Percentiles rank a stretch among this genome's conserved stretches.
Evolutionary conservation across 2,113 vertebrate genomes (phyloP).

Genomic region (Pachypanchax playfairii): DNA sequence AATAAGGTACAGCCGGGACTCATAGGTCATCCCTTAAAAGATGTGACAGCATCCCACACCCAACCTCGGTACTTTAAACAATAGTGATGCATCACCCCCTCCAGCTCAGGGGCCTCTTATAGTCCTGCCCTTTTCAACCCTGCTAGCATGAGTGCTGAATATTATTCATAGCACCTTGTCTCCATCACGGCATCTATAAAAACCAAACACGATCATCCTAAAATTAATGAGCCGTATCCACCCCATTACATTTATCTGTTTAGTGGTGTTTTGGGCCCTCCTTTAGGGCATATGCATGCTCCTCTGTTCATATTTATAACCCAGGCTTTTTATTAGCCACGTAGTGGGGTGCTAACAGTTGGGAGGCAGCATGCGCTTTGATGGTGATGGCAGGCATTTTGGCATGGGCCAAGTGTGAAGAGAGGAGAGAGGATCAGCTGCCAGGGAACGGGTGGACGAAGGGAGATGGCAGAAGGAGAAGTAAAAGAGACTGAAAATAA

Average conservation of each 20-base stretch:
- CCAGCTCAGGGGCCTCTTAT: slow-evolving; percentile 34
- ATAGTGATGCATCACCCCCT: slow-evolving; percentile 48
- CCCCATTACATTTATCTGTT: slow-evolving; percentile 71
- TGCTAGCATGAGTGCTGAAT: slow-evolving; percentile 42
- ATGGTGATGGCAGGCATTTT: slow-evolving; percentile 67
- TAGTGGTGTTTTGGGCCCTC: slow-evolving; percentile 74
- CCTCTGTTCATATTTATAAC: slow-evolving; percentile 77
- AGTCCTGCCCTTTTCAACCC: slow-evolving; percentile 58
- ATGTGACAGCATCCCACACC: slow-evolving; percentile 28
- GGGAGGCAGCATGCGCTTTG: slow-evolving; percentile 70
- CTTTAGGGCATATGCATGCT: slow-evolving; percentile 70
- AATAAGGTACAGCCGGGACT: slow-evolving; percentile 40
- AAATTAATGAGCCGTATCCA: slow-evolving; percentile 76
- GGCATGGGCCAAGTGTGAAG: slow-evolving; percentile 53
- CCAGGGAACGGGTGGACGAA: slow-evolving; percentile 45
- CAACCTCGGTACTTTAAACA: slow-evolving; percentile 34
- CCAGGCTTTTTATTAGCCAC: slow-evolving; percentile 74
- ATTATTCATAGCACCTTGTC: slow-evolving; percentile 71
- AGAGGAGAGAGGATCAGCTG: slow-evolving; percentile 65
- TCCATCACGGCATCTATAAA: slow-evolving; percentile 69
- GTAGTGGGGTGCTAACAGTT: slow-evolving; percentile 73
- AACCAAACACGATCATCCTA: slow-evolving; percentile 68
- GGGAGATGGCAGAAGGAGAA: slow-evolving; percentile 44
- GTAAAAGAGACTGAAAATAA: slow-evolving; percentile 10
- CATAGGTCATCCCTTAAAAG: slow-evolving; percentile 50